Evolutionary conservation across 2,888 invertebrate species (phyloP), one percentile per base, ranked within the genome.

Genomic region (Octodonta nipae): DNA sequence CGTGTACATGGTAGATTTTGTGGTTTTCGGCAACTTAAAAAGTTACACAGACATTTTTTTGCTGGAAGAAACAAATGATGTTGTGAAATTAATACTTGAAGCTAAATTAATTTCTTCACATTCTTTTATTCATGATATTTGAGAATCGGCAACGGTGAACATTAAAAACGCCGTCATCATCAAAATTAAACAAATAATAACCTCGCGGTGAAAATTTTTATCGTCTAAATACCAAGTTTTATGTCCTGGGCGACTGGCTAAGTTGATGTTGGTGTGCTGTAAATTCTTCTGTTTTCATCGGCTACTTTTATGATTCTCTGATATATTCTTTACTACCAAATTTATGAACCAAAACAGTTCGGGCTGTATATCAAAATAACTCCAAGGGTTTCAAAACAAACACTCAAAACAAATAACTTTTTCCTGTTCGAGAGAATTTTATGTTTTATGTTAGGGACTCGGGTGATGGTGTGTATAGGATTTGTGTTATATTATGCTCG

Each of bases 221-320:
- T 22, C 11, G 22, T 22, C 22, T 22, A 22, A 22, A 22, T 22
- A 22, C 22, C 22, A 11, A 22, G 4, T 22, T 22, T 22, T 22
- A 22, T 22, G n/a, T 22, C n/a, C n/a, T n/a, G n/a, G n/a, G n/a
- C 22, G 31, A 26, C 32, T 36, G 22, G 24, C 27, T 20, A n/a
- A n/a, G n/a, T n/a, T n/a, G n/a, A n/a, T n/a, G n/a, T n/a, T n/a
- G n/a, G n/a, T n/a, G n/a, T n/a, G 40, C 27, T 36, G 34, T 41
- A 36, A 38, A 41, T 36, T 31, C 36, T 36, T 32, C 30, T 30
- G 38, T 38, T 41, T 41, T 41, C 41, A 41, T 38, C 41, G 34
- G 33, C 38, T 35, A 38, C 36, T 38, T 38, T 41, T 41, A 40
- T 33, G 35, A 37, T 35, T 37, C 16, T 34, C n/a, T n/a, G n/a